Evolutionary conservation across 2,113 vertebrate genomes (phyloP), one percentile per base, ranked within the genome.

Genomic region (Colaptes auratus): DNA sequence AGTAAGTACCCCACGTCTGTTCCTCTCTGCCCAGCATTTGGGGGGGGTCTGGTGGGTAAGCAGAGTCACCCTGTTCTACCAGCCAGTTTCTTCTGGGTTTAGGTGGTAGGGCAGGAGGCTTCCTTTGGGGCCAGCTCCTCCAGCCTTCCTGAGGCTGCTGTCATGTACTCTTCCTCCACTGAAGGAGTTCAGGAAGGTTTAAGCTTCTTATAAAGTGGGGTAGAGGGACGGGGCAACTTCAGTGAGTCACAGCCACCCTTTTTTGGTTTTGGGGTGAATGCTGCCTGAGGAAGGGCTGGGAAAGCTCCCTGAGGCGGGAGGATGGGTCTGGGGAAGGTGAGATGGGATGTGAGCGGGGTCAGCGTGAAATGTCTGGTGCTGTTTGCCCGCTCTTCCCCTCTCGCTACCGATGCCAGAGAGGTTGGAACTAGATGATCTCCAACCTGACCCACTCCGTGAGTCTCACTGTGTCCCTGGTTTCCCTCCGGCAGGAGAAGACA

Each of bases 401-500:
- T 52, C 50, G 25, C 50, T 52, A 52, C 50, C 6, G 13, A 52
- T 52, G 23, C 23, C 6, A 23, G 50, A 52, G 23, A 12, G 50
- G 50, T 12, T 52, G 50, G 50, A 52, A 50, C 21, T 50, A 50
- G 48, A 52, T 52, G 50, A 25, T 24, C 23, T 25, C 50, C 50
- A 52, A 52, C 11, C 50, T 23, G 24, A 7, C 50, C 50, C 50
- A 52, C 50, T 25, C 50, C 24, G 5, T 52, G 50, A 25, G 50
- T 36, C 93, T 97, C 28, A 97, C 71, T 2, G 2, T 31, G 23
- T 53, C 18, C 52, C 61, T 12, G 86, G 19, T 59, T 96, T 69
- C 71, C 48, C 52, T 83, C 27, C 2, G 52, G 17, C 97, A 99
- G 99, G 99, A 99, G 97, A 99, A 99, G 97, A 99, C 99, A 0